Conservation (phyloP, 1,140 invertebrate genomes). For the Lutraria rhynchaena region DNA sequence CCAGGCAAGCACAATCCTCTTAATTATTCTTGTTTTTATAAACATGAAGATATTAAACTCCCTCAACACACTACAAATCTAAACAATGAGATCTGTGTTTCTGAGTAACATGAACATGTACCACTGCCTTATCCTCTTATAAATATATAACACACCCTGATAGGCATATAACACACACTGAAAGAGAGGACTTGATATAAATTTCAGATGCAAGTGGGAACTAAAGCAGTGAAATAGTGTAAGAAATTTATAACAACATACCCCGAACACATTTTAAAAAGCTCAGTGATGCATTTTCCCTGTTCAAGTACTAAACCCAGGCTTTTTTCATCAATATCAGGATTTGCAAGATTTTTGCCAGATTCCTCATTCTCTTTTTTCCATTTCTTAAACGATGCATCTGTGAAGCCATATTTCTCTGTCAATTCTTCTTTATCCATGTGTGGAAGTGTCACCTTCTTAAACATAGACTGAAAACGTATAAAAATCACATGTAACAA, state of each 20-base stretch:
- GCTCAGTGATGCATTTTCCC: slow-evolving; percentile 27
- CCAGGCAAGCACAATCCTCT: too few species aligned
- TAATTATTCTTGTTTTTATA: too few species aligned
- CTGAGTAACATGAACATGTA: too few species aligned
- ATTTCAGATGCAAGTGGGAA: too few species aligned
- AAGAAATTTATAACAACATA: background rate
- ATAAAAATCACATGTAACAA: background rate
- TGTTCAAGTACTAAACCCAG: background rate
- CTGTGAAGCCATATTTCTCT: background rate
- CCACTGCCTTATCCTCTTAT: too few species aligned
- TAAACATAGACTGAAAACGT: background rate
- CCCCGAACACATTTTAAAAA: background rate
- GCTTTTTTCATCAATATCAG: background rate
- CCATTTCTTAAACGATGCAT: slow-evolving; percentile 19
- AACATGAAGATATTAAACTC: too few species aligned
- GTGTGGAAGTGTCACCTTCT: background rate
- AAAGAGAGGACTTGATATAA: too few species aligned
- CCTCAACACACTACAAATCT: too few species aligned
- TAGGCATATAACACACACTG: too few species aligned
- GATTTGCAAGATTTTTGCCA: background rate
- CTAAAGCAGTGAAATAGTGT: too few species aligned
- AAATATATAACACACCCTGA: too few species aligned
- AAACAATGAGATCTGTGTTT: too few species aligned
- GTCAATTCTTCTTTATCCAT: slow-evolving; percentile 16
- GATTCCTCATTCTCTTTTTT: slow-evolving; percentile 11